A percentile compares a stretch with the other conserved stretches of the same genome.
Conservation (phyloP, 2,888 invertebrate genomes). For the Lithophane leautieri region DNA sequence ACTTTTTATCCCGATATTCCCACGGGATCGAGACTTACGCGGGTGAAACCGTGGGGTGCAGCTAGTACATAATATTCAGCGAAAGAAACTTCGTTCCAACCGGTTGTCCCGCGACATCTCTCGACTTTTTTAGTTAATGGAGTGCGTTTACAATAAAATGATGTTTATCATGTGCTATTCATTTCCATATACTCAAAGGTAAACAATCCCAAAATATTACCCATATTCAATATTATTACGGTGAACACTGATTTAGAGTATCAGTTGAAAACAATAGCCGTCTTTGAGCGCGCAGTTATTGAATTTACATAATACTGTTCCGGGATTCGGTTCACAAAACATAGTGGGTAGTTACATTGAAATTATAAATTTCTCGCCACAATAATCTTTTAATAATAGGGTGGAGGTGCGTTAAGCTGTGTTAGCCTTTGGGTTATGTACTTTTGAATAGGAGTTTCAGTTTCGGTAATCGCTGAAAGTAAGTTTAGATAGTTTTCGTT, state of each 20-base stretch:
- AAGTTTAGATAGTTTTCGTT: slow-evolving; percentile 87
- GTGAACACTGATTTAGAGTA: slow-evolving; percentile 66
- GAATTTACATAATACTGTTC: slow-evolving; percentile 84
- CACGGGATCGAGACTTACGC: no score
- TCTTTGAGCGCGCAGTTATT: slow-evolving; percentile 73
- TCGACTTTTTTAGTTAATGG: background rate
- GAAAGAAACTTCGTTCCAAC: background rate
- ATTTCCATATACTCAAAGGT: slow-evolving; percentile 20
- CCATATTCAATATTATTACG: slow-evolving; percentile 60
- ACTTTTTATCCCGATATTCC: no score
- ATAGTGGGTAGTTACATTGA: slow-evolving; percentile 71
- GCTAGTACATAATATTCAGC: background rate
- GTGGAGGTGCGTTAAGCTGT: slow-evolving; percentile 68
- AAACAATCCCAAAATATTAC: slow-evolving; percentile 39
- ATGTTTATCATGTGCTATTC: background rate
- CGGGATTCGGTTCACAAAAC: slow-evolving; percentile 73
- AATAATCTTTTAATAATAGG: slow-evolving; percentile 83
- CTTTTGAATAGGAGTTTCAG: slow-evolving; percentile 73
- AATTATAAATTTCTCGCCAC: slow-evolving; percentile 81
- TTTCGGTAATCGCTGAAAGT: slow-evolving; percentile 80
- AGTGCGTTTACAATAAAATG: background rate
- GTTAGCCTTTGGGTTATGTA: slow-evolving; percentile 68
- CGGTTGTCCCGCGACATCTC: background rate
- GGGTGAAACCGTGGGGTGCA: no score
- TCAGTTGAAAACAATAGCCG: slow-evolving; percentile 76